phyloP scores from a whole-genome alignment of 2,113 vertebrate species.

The Ariopsis seemanni region DNA sequence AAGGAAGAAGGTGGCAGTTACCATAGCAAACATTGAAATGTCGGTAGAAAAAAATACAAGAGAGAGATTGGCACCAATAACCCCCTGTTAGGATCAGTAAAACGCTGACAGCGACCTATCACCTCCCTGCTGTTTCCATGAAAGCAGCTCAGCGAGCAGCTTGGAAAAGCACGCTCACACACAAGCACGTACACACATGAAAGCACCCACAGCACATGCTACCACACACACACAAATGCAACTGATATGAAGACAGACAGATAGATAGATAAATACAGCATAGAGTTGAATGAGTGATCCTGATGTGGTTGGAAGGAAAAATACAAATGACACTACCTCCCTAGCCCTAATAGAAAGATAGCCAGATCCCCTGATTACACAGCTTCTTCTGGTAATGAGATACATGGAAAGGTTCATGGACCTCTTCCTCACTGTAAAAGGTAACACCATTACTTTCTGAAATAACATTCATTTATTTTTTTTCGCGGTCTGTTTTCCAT shows the following conservation, averaged over 20 bases:
- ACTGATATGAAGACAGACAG: not conserved
- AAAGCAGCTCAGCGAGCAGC: slow-evolving; percentile 34
- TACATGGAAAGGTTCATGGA: not conserved
- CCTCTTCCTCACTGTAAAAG: not conserved
- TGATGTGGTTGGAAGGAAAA: not conserved
- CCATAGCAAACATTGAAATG: not conserved
- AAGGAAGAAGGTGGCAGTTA: not conserved
- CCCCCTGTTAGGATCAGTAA: slow-evolving; percentile 35
- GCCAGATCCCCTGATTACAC: too few species aligned
- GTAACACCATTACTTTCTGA: too few species aligned
- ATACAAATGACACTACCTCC: not conserved
- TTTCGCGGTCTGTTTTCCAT: too few species aligned
- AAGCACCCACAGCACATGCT: not conserved
- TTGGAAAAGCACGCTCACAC: slow-evolving; percentile 26
- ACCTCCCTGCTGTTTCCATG: slow-evolving; percentile 32
- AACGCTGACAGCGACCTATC: slow-evolving; percentile 6
- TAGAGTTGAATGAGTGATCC: too few species aligned
- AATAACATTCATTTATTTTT: too few species aligned
- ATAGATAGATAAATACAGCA: not conserved
- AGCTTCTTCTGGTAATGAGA: not conserved
- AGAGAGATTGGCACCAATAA: slow-evolving; percentile 16
- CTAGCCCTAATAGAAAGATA: not conserved
- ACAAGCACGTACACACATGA: slow-evolving; percentile 6
- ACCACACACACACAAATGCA: slow-evolving; percentile 11
- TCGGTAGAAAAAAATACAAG: not conserved